Base-by-base conservation (phyloP, 1,140 invertebrate genomes). In the Elysia chlorotica region DNA sequence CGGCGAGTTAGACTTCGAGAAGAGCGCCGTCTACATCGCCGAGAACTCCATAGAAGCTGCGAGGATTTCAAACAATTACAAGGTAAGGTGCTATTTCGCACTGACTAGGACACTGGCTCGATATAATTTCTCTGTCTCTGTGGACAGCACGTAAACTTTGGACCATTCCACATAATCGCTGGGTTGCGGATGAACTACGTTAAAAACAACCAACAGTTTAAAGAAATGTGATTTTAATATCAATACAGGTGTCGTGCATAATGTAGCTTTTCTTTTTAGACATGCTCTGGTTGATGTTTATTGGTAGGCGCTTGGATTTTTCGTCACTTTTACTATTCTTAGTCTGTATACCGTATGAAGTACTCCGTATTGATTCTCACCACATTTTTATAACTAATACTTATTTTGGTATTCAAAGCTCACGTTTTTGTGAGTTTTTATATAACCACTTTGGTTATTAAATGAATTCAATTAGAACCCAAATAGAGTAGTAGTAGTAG, bases 21-120 rank as follows among this genome's bases (percentile, higher is more conserved):
- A 36, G n/a, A 71, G 59, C 30, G 3, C 14, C 21, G 33, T 63
- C 0, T 10, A 25, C 0, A 25, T 71, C 2, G 69, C 69, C 25
- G 69, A 71, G 30, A 71, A 71, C 30, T 30, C 23, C n/a, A 71
- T 71, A 36, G 69, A 71, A 53, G 69, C 69, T 36, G 31, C 61
- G n/a, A 62, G 59, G 30, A 71, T 71, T 23, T 62, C 57, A 21
- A 71, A 71, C 59, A 71, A 71, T 33, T 71, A 62, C 31, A 71
- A 48, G 69, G 69, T 71, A 59, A 56, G 38, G 2, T 48, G 41
- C 10, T 48, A 14, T 48, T 48, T 48, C n/a, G n/a, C n/a, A n/a
- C n/a, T n/a, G n/a, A n/a, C n/a, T n/a, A n/a, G n/a, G n/a, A 48
- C 41, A 48, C 41, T 48, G 10, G 10, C n/a, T 48, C 41, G 41